Percentiles rank a stretch among this genome's conserved stretches.
phyloP scores from a whole-genome alignment of 2,113 vertebrate genomes.

The Melanerpes aurifrons region DNA sequence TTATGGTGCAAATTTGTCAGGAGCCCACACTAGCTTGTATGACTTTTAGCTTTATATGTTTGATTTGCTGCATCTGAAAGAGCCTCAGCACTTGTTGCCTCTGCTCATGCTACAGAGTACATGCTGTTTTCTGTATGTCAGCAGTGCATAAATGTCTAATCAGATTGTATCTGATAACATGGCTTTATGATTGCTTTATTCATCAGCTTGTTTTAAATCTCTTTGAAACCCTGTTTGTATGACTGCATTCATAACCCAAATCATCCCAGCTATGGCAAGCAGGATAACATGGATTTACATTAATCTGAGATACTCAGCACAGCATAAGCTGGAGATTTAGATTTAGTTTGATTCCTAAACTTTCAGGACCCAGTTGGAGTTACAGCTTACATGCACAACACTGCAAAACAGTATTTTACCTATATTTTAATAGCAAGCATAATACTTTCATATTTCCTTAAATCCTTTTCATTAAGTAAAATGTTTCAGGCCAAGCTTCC shows the following conservation, averaged over 20 bases:
- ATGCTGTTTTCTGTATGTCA: slow-evolving; percentile 18
- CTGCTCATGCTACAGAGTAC: background rate
- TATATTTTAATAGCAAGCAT: slow-evolving; percentile 52
- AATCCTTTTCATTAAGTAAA: slow-evolving; percentile 70
- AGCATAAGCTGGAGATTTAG: slow-evolving; percentile 68
- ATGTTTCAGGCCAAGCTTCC: slow-evolving; percentile 57
- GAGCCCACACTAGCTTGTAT: background rate
- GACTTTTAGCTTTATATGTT: background rate
- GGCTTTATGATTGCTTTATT: slow-evolving; percentile 63
- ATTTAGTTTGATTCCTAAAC: slow-evolving; percentile 54
- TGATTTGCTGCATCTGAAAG: background rate
- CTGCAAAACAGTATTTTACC: slow-evolving; percentile 43
- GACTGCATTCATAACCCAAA: slow-evolving; percentile 53
- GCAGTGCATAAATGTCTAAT: slow-evolving; percentile 42
- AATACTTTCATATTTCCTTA: slow-evolving; percentile 65
- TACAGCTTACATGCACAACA: slow-evolving; percentile 39
- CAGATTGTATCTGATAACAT: slow-evolving; percentile 41
- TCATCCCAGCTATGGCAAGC: slow-evolving; percentile 37
- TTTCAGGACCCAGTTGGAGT: slow-evolving; percentile 28
- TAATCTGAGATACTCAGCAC: slow-evolving; percentile 68
- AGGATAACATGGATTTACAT: slow-evolving; percentile 70
- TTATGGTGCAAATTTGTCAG: background rate
- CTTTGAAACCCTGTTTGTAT: slow-evolving; percentile 53
- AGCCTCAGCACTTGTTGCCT: background rate
- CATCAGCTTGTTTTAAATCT: slow-evolving; percentile 59